These are phyloP conservation scores for Epinephelus awoara DNA, from an alignment of 2,797 vertebrate genomes.

Conservation along the genomic window DNA sequence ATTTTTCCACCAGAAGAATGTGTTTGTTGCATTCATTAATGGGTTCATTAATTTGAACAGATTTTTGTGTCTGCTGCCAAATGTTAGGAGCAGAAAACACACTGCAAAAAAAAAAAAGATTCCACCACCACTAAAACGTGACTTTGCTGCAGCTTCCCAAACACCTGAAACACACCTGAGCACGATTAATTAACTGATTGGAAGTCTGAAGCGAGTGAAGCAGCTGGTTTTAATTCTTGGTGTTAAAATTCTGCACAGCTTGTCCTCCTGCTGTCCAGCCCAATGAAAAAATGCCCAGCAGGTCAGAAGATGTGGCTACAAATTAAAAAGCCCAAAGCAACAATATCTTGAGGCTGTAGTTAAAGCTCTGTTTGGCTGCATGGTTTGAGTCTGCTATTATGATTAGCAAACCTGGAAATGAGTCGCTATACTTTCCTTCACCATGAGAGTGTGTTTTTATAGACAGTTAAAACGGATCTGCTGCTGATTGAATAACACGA, in stretches of 20 bases:
- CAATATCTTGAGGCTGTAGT: slow-evolving; percentile 18
- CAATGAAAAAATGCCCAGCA: background rate
- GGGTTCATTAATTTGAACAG: background rate
- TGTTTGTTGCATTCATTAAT: background rate
- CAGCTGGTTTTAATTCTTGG: background rate
- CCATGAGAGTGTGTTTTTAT: background rate
- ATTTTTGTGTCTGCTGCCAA: background rate
- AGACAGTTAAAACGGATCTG: background rate
- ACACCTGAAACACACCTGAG: slow-evolving; percentile 18
- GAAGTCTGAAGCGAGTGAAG: background rate
- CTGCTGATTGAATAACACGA: background rate
- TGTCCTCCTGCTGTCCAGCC: background rate
- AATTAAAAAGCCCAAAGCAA: slow-evolving; percentile 12
- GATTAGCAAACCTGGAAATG: slow-evolving; percentile 35
- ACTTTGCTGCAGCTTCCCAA: background rate
- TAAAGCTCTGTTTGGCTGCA: background rate
- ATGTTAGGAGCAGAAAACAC: background rate
- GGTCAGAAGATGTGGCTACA: slow-evolving; percentile 1
- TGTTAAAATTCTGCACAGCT: background rate
- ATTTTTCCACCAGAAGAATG: background rate
- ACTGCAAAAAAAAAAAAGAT: background rate
- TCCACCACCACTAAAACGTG: background rate
- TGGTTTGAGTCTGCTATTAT: slow-evolving; percentile 13
- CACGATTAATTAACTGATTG: background rate
- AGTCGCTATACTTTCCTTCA: background rate